Evolutionary conservation across 2,888 invertebrate species (phyloP), one percentile per base, ranked within the genome.

Genomic region (Caradrina clavipalpis): DNA sequence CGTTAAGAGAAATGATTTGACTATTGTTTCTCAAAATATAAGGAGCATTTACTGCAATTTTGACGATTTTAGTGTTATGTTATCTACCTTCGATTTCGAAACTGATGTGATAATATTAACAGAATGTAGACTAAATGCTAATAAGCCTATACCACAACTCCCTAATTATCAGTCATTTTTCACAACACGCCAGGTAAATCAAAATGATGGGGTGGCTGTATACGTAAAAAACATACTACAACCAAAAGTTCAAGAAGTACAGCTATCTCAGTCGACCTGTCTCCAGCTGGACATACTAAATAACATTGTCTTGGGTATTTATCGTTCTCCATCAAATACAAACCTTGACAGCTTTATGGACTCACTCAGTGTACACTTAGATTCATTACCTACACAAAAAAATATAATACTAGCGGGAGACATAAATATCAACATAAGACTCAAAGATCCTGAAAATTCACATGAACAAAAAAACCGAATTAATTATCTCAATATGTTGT

Each of bases 21-120:
- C 54, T 54, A 54, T 54, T 17, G 26, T 54, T 0, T 54, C 26
- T 11, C 54, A 54, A 11, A 54, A 31, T n/a, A 54, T 54, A 26
- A 54, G 26, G 26, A 54, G 54, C 19, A 51, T 51, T n/a, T 54
- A 31, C 17, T 31, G 26, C 0, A 54, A 54, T n/a, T 56, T 56
- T 21, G 56, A 56, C 21, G 21, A 56, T 22, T 57, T 57, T 45
- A 17, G 5, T 5, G 2, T 42, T 2, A 11, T 10, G 11, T 10
- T 57, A 10, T 57, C 42, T 22, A 10, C 57, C 19, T 15, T 21
- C 21, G 3, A 50, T 13, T 22, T 21, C 21, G 50, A 21, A 5
- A 21, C 13, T 5, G 50, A 50, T 21, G 11, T 50, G 2, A 17
- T 50, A 13, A 5, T 22, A 50, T 6, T 50, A 21, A 50, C 50